Evolutionary conservation across 2,888 invertebrate species (phyloP).

Genomic region (Trichopoda pennipes): DNA sequence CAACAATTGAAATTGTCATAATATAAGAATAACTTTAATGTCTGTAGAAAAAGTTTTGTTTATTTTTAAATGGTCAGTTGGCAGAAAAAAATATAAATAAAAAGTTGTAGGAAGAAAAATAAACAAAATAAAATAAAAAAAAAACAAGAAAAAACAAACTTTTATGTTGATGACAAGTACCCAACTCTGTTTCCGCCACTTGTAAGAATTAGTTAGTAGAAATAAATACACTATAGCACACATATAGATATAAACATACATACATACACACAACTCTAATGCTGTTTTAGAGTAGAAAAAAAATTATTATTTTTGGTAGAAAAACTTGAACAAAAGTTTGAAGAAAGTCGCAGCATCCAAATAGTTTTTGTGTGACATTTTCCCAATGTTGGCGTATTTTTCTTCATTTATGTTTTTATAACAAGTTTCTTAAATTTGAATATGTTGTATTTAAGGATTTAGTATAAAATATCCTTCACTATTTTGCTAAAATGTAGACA

Average conservation of each 20-base stretch:
- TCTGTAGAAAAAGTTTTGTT: constrained; percentile 25
- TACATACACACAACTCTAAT: neutral
- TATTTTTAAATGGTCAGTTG: constrained; percentile 36
- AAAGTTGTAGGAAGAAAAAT: constrained; percentile 5
- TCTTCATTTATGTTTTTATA: no score
- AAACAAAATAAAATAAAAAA: neutral
- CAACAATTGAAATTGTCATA: constrained; percentile 6
- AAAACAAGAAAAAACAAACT: constrained; percentile 19
- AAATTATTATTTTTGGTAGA: neutral
- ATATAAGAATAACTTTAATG: constrained; percentile 10
- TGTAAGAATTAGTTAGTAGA: neutral
- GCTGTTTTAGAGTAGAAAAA: neutral
- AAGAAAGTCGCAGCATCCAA: constrained; percentile 1
- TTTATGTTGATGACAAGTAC: constrained; percentile 52
- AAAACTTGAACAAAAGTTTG: constrained; percentile 8
- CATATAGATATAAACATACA: no score
- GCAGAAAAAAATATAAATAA: neutral
- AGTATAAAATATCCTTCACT: no score
- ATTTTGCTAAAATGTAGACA: no score
- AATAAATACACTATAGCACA: neutral
- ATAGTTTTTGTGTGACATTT: constrained; percentile 10
- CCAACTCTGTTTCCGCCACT: constrained; percentile 45
- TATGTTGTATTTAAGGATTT: no score
- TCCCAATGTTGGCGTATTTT: neutral
- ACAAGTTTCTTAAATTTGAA: neutral